Evolutionary conservation across 2,888 invertebrate species (phyloP), one percentile per base, ranked within the genome.

Genomic region (Andricus quercusramuli): DNA sequence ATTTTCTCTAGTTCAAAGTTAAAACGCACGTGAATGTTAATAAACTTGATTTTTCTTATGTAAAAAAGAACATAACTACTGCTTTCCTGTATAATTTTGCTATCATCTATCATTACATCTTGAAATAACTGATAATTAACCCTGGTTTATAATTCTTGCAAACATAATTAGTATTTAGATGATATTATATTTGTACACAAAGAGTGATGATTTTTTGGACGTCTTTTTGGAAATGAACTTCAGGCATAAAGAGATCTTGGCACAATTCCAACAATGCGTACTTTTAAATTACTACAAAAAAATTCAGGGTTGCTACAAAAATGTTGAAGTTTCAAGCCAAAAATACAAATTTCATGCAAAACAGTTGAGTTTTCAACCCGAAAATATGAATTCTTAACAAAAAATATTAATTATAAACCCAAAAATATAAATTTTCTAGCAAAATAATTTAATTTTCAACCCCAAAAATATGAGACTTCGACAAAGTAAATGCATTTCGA

Each of bases 161-260:
- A 20, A n/a, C 56, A 74, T 20, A 32, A 51, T 74, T n/a, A 8
- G 29, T 1, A 74, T 74, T 56, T 6, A 56, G 17, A 70, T 44
- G 25, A 51, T 51, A 74, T 56, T 74, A 56, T 74, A 74, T 74
- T 56, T 56, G 74, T 56, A 37, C 74, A 56, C 51, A 74, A 74
- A 74, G 74, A 47, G 51, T 44, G 22, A 9, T 51, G 25, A 51
- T 51, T 51, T 59, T 37, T 56, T 74, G 32, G 13, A n/a, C 74
- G 9, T 68, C 13, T 59, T 74, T 74, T 74, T 74, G 20, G 56
- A 74, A 56, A 22, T 74, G 29, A 74, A 74, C 56, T 51, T 11
- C 5, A 56, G 32, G 32, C 74, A 56, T 67, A 67, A 74, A 74
- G 51, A 56, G 32, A 74, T 56, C 56, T 74, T 74, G 74, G 74